Evolutionary conservation across 2,888 invertebrate genomes (phyloP), one percentile per base, ranked within the genome.

Genomic region (Drosophila niveifrons): DNA sequence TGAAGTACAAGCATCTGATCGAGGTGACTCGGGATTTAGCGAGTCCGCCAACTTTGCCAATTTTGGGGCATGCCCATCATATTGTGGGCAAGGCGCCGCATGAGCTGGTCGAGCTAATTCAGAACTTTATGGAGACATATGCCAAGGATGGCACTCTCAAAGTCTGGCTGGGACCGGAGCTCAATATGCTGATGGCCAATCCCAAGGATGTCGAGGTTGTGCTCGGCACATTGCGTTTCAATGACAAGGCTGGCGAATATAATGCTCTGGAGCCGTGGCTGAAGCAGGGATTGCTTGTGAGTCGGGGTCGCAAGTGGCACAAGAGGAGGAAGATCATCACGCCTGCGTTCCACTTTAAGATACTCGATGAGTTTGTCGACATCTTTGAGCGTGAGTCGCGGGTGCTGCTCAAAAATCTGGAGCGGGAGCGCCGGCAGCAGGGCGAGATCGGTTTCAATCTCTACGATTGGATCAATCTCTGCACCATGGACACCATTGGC

Each of bases 321-420:
- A 92, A 92, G 1, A 94, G 95, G 10, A 93, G 96, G 29, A 96
- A 95, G 91, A 94, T 96, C 70, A 92, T 96, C 57, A 96, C 96
- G 0, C 96, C 96, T 1, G 95, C 96, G 0, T 97, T 96, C 91
- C 97, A 97, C 91, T 96, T 96, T 90, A 95, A 95, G 86, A 96
- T 96, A 59, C 92, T 97, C 36, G 95, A 95, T 84, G 94, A 95
- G 78, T 96, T 96, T 89, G 91, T 96, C n/a, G 94, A 94, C 0
- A 94, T 95, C 0, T 96, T 96, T 89, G 94, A 96, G 78, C 93
- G 93, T 52, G 94, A 95, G 59, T 93, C 94, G 7, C 92, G 93
- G 13, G 92, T 94, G 3, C 90, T 96, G 64, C 88, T 94, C 0
- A 89, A 94, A 1, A 94, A 94, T 77, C 90, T 96, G 39, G 93